Evolutionary conservation across 37 sponge, comb jelly and placozoan species (phyloP).

Genomic region (Halichondria panicea): DNA sequence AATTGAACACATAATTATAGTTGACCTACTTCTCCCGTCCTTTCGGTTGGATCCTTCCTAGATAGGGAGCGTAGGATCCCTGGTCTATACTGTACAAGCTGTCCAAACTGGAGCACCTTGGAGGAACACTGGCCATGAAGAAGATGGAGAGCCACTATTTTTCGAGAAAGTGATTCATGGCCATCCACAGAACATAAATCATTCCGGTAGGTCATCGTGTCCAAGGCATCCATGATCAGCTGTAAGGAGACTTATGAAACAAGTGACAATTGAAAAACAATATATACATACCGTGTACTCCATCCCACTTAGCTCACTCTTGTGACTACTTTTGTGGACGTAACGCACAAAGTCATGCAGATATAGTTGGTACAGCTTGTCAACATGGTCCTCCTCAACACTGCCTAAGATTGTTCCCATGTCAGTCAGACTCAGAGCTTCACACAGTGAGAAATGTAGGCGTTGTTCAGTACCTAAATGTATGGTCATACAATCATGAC

Average conservation of each 20-base stretch:
- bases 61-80: slow-evolving; percentile 14
- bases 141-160: slow-evolving; percentile 61
- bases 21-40: slow-evolving; percentile 17
- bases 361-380: slow-evolving; percentile 36
- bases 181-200: slow-evolving; percentile 40
- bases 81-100: slow-evolving; percentile 30
- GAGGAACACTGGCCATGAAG: slow-evolving; percentile 20
- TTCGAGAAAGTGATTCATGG: slow-evolving; percentile 12
- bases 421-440: slow-evolving; percentile 3
- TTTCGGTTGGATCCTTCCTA: neutral
- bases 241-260: no score
- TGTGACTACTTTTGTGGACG: slow-evolving; percentile 41
- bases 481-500: no score
- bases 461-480: no score
- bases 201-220: slow-evolving; percentile 12
- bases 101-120: slow-evolving; percentile 58
- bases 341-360: slow-evolving; percentile 38
- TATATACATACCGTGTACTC: slow-evolving; percentile 15
- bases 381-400: slow-evolving; percentile 1
- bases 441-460: slow-evolving; percentile 27
- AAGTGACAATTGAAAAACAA: no score
- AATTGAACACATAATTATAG: no score
- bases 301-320: neutral
- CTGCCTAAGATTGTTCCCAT: slow-evolving; percentile 16
- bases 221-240: no score